Base-by-base conservation (phyloP, 2,888 invertebrate genomes). In the Pseudoips prasinana region DNA sequence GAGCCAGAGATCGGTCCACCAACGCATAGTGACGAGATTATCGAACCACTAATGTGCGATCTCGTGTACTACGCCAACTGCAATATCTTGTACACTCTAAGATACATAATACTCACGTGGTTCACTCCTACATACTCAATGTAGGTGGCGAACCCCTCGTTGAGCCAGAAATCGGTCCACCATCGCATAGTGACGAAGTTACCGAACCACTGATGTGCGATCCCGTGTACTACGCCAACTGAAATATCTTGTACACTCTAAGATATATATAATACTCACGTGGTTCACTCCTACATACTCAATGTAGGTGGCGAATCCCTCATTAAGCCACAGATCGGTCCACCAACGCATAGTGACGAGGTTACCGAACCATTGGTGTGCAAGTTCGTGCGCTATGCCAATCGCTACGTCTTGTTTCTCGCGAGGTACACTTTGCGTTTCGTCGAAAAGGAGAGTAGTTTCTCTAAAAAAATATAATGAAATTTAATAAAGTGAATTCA, bases 1-100 rank as follows among this genome's bases (percentile, higher is more conserved):
- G 7, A 94, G 79, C 93, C 93, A 94, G 3, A 92, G 74, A 48
- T 91, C 91, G n/a, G 90, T 90, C 94, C 93, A 94, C 92, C 93
- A 93, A 8, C 81, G 73, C 79, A 92, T 91, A 1, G 93, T 92
- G 36, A 93, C 92, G 7, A 93, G 77, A 80, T 93, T 92, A 0
- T 94, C 94, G 68, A 93, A 93, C 94, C 94, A 94, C 81, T 93
- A 94, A 64, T 94, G 95, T 0, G 93, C 92, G 6, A 95, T 67
- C 62, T 94, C 94, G 62, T 94, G 94, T 0, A 91, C 90, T 4
- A 92, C 72, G 46, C 89, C 88, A 1, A 90, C 89, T n/a, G 90
- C 90, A 2, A 91, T 86, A 31, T 75, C 83, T 48, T 89, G 88
- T 39, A n/a, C n/a, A n/a, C n/a, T n/a, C n/a, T n/a, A n/a, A n/a